Evolutionary conservation across 2,797 vertebrate species (phyloP).

Genomic region (Lacerta bilineata): DNA sequence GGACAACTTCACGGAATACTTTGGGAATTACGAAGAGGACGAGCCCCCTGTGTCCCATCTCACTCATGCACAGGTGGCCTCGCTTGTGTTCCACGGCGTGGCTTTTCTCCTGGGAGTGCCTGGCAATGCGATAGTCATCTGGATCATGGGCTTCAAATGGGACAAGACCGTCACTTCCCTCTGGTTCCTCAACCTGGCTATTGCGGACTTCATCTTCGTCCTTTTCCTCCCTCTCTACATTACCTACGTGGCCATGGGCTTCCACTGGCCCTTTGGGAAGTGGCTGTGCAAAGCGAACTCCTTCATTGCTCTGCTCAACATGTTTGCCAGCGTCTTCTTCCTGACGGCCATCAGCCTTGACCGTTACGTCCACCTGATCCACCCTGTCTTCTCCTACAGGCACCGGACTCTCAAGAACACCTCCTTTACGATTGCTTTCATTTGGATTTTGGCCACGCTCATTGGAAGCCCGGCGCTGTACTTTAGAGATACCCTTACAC

Average conservation of each 20-base stretch:
- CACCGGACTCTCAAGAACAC: conserved; percentile 84
- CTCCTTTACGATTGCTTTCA: conserved; percentile 68
- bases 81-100: conserved; percentile 88
- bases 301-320: conserved; percentile 91
- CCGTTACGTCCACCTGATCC: conserved; percentile 87
- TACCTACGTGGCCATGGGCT: conserved; percentile 90
- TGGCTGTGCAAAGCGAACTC: conserved; percentile 93
- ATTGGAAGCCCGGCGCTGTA: conserved; percentile 87
- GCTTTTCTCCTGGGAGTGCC: conserved; percentile 90
- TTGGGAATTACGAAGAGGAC: conserved; percentile 84
- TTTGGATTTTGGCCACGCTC: conserved; percentile 86
- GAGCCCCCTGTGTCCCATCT: conserved; percentile 74
- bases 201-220: conserved; percentile 95
- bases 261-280: conserved; percentile 93
- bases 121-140: conserved; percentile 93
- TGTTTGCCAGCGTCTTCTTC: conserved; percentile 96
- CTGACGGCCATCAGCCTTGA: conserved; percentile 93
- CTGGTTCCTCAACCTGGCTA: conserved; percentile 94
- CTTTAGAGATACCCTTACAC: conserved; percentile 86
- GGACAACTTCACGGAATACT: conserved; percentile 82
- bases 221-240: conserved; percentile 93
- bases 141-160: conserved; percentile 93
- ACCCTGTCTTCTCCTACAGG: conserved; percentile 84
- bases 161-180: conserved; percentile 90
- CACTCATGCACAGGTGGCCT: conserved; percentile 86